These are phyloP conservation scores for Aplocera efformata DNA, from an alignment of 2,888 invertebrate genomes.

Conservation along the genomic window DNA sequence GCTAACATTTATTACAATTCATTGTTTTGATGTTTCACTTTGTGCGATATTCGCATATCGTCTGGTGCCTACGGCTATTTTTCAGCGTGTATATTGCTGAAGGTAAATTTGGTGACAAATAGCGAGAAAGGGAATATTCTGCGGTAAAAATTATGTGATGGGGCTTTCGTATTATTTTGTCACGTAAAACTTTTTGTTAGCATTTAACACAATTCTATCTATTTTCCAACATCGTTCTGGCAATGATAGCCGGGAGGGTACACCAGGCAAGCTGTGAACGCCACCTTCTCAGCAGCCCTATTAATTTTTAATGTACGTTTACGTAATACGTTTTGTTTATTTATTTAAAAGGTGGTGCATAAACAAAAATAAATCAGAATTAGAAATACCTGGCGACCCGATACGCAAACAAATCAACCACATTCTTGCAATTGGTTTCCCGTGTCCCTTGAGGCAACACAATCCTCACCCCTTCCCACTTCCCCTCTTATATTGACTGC, in stretches of 20 bases:
- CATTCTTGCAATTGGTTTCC: constrained; percentile 47
- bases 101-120: neutral
- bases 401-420: constrained; percentile 12
- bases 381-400: constrained; percentile 11
- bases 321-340: no score
- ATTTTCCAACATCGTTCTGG: no score
- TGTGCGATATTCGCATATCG: constrained; percentile 16
- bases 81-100: neutral
- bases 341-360: neutral
- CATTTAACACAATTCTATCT: no score
- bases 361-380: constrained; percentile 11
- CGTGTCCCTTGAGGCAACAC: constrained; percentile 42
- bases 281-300: no score
- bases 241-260: no score
- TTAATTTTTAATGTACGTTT: no score
- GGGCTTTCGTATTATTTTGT: no score
- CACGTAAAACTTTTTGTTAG: no score
- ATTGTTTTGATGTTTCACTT: constrained; percentile 55
- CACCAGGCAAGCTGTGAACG: no score
- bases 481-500: constrained; percentile 49
- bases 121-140: no score
- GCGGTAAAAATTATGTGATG: no score
- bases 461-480: constrained; percentile 47
- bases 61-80: constrained; percentile 1
- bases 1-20: constrained; percentile 64